These are phyloP conservation scores for Ephestia elutella DNA, from an alignment of 1,140 invertebrate species.

Conservation along the genomic window DNA sequence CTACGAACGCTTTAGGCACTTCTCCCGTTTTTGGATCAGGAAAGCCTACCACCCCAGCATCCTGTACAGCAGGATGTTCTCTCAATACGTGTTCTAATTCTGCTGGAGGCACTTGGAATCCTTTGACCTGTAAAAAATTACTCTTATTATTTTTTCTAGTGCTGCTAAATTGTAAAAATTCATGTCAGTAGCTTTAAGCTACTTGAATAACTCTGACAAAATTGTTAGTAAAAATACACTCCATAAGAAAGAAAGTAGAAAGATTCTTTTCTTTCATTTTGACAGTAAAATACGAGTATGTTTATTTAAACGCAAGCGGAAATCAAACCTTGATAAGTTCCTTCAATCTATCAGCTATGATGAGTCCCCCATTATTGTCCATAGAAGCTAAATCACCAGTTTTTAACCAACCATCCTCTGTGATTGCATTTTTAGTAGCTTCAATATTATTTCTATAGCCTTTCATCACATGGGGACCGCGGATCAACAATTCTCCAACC, in stretches of 20 bases:
- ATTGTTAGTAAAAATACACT: too few species aligned
- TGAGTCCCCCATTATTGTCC: conserved; percentile 77
- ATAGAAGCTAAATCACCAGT: conserved; percentile 84
- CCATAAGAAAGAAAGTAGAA: too few species aligned
- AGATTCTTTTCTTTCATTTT: too few species aligned
- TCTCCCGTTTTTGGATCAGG: conserved; percentile 80
- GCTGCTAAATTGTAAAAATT: too few species aligned
- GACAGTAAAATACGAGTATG: too few species aligned
- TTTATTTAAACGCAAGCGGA: too few species aligned
- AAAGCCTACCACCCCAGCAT: conserved; percentile 84
- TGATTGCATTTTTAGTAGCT: conserved; percentile 78
- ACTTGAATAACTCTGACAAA: too few species aligned
- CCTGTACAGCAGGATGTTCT: conserved; percentile 78
- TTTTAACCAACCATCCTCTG: conserved; percentile 81
- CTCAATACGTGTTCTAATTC: conserved; percentile 84
- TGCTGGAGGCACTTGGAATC: conserved; percentile 82
- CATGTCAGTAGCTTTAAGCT: too few species aligned
- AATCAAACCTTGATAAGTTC: conserved; percentile 87
- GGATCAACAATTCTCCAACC: conserved; percentile 77
- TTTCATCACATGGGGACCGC: conserved; percentile 80
- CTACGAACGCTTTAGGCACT: conserved; percentile 78
- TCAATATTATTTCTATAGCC: conserved; percentile 82
- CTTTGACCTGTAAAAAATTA: conserved; percentile 57
- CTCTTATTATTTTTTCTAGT: too few species aligned
- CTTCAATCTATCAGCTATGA: conserved; percentile 83